phyloP scores from a whole-genome alignment of 2,888 invertebrate genomes.

The Ethmia dodecea region DNA sequence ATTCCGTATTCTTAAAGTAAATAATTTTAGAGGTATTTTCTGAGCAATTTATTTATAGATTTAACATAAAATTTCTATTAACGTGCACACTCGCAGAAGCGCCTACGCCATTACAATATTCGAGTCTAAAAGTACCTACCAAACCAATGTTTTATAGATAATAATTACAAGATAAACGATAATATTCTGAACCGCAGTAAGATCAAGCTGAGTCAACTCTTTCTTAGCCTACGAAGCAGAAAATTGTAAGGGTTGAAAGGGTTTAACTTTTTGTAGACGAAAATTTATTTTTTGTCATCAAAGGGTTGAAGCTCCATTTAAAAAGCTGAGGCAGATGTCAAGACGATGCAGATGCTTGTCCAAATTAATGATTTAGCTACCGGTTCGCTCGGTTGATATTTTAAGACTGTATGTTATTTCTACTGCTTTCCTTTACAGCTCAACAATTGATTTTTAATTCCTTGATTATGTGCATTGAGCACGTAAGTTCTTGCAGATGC shows the following conservation, averaged over 20 bases:
- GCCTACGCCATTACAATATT: not conserved
- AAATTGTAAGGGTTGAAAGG: constrained; percentile 25
- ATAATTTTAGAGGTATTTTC: too few relatives aligned
- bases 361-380: constrained; percentile 55
- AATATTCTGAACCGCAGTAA: not conserved
- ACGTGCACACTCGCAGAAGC: not conserved
- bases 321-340: constrained; percentile 52
- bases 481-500: constrained; percentile 20
- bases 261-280: constrained; percentile 19
- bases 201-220: constrained; percentile 14
- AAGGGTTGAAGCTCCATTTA: constrained; percentile 31
- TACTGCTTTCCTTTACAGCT: constrained; percentile 9
- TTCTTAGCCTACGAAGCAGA: constrained; percentile 25
- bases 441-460: constrained; percentile 23
- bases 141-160: not conserved
- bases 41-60: not conserved
- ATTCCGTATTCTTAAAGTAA: too few relatives aligned
- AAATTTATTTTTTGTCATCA: constrained; percentile 31
- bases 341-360: constrained; percentile 43
- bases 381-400: constrained; percentile 26
- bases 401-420: constrained; percentile 10
- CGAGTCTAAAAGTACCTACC: not conserved
- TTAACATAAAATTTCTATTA: not conserved
- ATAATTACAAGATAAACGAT: not conserved
- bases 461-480: constrained; percentile 19